Base-by-base conservation (phyloP, 2,797 vertebrate species). In the Anisognathus igniventris region DNA sequence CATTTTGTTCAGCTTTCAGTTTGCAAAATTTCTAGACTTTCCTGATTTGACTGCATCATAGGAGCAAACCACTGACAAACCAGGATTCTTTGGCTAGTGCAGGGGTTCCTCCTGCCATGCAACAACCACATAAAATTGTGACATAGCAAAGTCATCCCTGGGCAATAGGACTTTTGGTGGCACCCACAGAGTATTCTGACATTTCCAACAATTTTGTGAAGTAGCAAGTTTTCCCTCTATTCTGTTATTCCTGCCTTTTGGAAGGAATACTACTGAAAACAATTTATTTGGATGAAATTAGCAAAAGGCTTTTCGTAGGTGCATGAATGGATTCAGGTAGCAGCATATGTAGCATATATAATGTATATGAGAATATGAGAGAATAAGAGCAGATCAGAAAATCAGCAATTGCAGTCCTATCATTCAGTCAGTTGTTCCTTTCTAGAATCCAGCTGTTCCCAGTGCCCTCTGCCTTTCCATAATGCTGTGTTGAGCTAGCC, bases 401-500 rank as follows among this genome's bases (percentile, higher is more conserved):
- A 73, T 18, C 22, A 74, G 27, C 51, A 56, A 11, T 62, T 56
- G 19, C 24, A 44, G 30, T 45, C 0, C 20, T 61, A 4, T 61
- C 28, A 31, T 6, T 40, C 60, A 61, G 60, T 31, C 58, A 60
- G 58, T 45, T 35, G 28, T 25, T 54, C 37, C 42, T 53, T 74
- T 68, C 15, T 13, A 44, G 25, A 33, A 91, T 48, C 16, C 33
- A 62, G 2, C 28, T 45, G 13, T 27, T 78, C 44, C 28, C 31
- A 33, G 30, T 75, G 40, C n/a, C 37, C 25, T 57, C 25, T 62
- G 62, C 77, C 30, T 14, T 56, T 66, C 60, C 9, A 13, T 14
- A 35, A 12, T 2, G 35, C 50, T 58, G 50, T 6, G 5, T 54
- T 97, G 97, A 98, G 97, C 94, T 98, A 98, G 90, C 97, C 97